Percentiles rank a stretch among this genome's conserved stretches.
Conservation (phyloP, 1,140 invertebrate species). For the Drosophila yakuba region DNA sequence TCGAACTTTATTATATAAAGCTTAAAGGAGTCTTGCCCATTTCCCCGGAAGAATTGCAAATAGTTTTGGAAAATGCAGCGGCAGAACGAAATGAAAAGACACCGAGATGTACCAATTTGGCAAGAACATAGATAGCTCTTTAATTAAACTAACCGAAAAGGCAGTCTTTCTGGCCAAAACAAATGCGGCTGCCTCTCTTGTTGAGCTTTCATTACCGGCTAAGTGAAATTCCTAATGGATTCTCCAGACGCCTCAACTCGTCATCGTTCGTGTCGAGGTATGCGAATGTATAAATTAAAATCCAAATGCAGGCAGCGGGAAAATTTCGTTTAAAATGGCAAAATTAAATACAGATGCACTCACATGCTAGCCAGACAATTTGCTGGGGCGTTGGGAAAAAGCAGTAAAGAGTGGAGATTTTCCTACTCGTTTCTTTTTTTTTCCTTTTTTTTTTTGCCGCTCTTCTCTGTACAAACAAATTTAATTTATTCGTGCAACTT, state of each 20-base stretch:
- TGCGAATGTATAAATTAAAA: conserved; percentile 66
- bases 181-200: conserved; percentile 14
- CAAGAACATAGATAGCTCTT: conserved; percentile 7
- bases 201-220: conserved; percentile 37
- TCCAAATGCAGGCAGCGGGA: conserved; percentile 56
- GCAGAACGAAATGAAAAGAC: background rate
- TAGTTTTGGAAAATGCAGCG: background rate
- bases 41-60: too few relatives aligned
- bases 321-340: conserved; percentile 68
- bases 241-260: conserved; percentile 23
- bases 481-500: conserved; percentile 79
- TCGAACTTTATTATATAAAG: too few relatives aligned
- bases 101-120: conserved; percentile 1
- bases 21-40: too few relatives aligned
- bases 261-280: conserved; percentile 19
- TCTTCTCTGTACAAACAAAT: conserved; percentile 66
- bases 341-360: conserved; percentile 75
- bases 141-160: conserved; percentile 37
- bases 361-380: conserved; percentile 57
- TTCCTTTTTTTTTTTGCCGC: background rate
- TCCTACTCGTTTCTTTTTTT: conserved; percentile 29
- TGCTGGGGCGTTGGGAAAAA: conserved; percentile 16
- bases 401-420: conserved; percentile 42
- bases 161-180: conserved; percentile 21
- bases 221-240: conserved; percentile 52